Base-by-base conservation (phyloP, 2,888 invertebrate genomes). In the Carabus problematicus region DNA sequence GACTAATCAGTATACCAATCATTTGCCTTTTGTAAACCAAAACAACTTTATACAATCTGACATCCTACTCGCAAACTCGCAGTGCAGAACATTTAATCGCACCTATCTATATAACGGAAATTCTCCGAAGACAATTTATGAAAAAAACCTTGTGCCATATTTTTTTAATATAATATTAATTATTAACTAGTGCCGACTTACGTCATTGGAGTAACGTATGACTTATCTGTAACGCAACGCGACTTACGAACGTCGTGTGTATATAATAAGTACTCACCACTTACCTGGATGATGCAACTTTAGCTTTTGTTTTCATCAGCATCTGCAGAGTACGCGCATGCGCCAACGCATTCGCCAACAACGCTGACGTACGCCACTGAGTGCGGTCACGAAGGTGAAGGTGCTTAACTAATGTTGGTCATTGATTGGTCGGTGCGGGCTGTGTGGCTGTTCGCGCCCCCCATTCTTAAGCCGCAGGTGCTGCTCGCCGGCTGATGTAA, bases 381-480 rank as follows among this genome's bases (percentile, higher is more conserved):
- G 29, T 29, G 29, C 29, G 29, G 29, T 29, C 29, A 29, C 29
- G 29, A 29, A 29, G 29, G 29, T 29, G 29, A 45, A 45, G n/a
- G 45, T 45, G 14, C 45, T 45, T 29, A 29, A 6, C 29, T 29
- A 29, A 29, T 6, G 29, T 29, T 29, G 29, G 29, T 6, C 29
- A 29, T 29, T 29, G 3, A 29, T 29, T 66, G 66, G 66, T 58
- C 18, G 59, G 12, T 59, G 14, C 40, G 12, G 18, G 40, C 56
- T 29, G 64, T 64, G 64, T 64, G 64, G 56, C 64, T 14, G 64
- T 66, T 66, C 66, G 58, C 49, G 66, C 66, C 66, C 66, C 66
- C 49, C 66, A 7, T 56, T 40, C 42, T 29, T 16, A 11, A 16
- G 55, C 55, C 59, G 16, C 59, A 59, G 59, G 59, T 59, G 42